Evolutionary conservation across 2,113 vertebrate species (phyloP).

Genomic region (Aldabrachelys gigantea): DNA sequence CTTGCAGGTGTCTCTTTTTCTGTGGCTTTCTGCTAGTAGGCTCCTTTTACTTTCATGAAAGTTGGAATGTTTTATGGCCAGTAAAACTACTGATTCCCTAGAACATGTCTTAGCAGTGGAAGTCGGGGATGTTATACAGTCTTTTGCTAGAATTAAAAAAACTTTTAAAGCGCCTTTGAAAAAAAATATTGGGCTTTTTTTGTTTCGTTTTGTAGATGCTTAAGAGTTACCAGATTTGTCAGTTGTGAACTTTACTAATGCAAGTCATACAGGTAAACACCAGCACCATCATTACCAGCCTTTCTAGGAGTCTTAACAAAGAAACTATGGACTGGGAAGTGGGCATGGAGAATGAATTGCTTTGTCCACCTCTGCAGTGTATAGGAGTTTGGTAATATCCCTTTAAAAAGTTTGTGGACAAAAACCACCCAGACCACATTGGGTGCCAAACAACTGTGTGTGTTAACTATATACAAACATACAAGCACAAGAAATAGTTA

Average conservation of each 20-base stretch:
- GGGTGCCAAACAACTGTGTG: background rate
- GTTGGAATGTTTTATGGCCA: background rate
- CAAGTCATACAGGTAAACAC: background rate
- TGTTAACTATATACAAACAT: background rate
- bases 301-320: background rate
- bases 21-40: background rate
- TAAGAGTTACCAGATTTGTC: background rate
- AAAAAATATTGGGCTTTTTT: background rate
- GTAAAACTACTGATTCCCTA: background rate
- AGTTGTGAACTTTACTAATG: background rate
- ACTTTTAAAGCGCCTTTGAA: background rate
- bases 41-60: background rate
- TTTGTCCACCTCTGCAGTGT: background rate
- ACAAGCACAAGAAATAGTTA: background rate
- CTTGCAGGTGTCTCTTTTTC: background rate
- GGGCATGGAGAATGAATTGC: background rate
- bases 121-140: rapidly evolving
- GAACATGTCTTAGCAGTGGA: background rate
- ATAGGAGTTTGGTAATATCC: background rate
- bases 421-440: background rate
- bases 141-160: background rate
- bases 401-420: background rate
- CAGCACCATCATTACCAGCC: background rate
- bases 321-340: background rate
- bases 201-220: background rate